Percentiles rank a stretch among this genome's conserved stretches.
Conservation (phyloP, 2,888 invertebrate genomes). For the Molorchus minor region DNA sequence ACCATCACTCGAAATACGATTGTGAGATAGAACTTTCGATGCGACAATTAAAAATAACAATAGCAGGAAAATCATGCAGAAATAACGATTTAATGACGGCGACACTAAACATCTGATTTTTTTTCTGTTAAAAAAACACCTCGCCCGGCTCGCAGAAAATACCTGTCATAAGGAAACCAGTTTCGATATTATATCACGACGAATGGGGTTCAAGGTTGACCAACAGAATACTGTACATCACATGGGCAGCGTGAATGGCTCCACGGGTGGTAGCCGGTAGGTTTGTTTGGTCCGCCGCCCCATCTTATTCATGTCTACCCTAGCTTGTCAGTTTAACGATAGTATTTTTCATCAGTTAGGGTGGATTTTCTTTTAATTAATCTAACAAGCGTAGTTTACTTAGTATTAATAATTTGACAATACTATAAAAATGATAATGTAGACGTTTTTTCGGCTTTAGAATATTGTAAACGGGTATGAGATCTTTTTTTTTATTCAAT, state of each 20-base stretch:
- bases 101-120: not conserved
- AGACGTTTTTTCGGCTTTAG: no score
- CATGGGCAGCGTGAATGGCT: not conserved
- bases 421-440: no score
- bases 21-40: no score
- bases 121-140: conserved; percentile 17
- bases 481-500: no score
- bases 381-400: no score
- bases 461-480: no score
- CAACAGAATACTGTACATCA: conserved; percentile 20
- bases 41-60: not conserved
- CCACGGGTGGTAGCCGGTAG: not conserved
- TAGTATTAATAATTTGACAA: no score
- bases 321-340: conserved; percentile 7
- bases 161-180: conserved; percentile 41
- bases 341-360: not conserved
- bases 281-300: not conserved
- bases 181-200: conserved; percentile 38
- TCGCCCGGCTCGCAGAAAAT: conserved; percentile 23
- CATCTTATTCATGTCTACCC: conserved; percentile 14
- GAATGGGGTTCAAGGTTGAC: conserved; percentile 32
- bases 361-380: conserved; percentile 8
- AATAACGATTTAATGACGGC: not conserved
- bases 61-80: not conserved
- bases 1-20: no score